These are phyloP conservation scores for Diuraphis noxia DNA, from an alignment of 1,140 invertebrate species.

Conservation along the genomic window DNA sequence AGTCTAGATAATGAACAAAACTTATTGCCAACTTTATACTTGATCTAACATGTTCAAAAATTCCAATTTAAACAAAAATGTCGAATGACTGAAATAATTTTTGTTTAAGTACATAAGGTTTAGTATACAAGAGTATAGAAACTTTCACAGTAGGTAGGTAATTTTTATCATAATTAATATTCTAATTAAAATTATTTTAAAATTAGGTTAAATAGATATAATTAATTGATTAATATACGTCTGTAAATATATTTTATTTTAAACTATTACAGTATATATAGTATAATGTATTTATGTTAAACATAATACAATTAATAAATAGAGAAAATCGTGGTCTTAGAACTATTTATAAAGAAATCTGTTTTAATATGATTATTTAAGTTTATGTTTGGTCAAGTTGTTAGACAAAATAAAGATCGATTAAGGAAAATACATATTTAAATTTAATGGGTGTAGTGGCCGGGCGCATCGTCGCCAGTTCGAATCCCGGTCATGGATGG, in stretches of 20 bases:
- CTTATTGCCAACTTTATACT: conserved; percentile 20
- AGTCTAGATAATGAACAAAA: background rate
- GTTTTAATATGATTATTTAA: background rate
- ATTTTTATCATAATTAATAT: background rate
- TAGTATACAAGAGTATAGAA: background rate
- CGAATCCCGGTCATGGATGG: too few species aligned
- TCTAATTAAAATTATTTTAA: background rate
- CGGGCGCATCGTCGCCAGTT: too few species aligned
- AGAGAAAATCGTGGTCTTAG: background rate
- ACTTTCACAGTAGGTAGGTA: background rate
- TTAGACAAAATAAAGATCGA: background rate
- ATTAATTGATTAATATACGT: background rate
- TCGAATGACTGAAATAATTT: background rate
- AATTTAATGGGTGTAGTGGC: too few species aligned
- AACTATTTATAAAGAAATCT: background rate
- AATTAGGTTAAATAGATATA: background rate
- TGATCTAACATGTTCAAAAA: background rate
- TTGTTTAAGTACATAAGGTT: background rate
- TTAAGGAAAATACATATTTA: too few species aligned
- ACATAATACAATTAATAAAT: background rate
- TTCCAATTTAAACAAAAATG: background rate
- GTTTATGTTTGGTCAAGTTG: background rate
- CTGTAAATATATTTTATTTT: too few species aligned
- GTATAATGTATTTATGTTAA: background rate
- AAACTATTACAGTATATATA: background rate